Conservation (phyloP, 2,113 vertebrate genomes). For the Rousettus leschenaultii region DNA sequence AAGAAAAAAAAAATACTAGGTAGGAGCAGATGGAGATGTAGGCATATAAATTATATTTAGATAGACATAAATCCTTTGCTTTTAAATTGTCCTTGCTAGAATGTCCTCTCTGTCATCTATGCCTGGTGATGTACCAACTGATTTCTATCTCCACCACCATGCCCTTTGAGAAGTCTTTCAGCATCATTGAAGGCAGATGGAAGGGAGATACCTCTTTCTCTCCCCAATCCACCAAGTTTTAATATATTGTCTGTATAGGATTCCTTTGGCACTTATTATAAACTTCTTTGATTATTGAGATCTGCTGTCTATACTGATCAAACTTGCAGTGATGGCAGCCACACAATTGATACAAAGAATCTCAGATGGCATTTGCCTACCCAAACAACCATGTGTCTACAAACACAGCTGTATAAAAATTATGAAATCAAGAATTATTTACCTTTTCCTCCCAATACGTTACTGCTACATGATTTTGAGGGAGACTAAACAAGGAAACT, state of each 20-base stretch:
- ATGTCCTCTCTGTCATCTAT: neutral
- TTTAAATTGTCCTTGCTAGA: neutral
- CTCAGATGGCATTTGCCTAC: neutral
- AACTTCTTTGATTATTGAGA: neutral
- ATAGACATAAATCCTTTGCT: neutral
- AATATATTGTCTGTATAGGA: neutral
- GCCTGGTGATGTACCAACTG: neutral
- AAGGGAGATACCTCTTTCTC: neutral
- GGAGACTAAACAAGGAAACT: conserved; percentile 51
- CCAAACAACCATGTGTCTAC: neutral
- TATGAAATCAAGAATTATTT: conserved; percentile 46
- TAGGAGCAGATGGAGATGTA: neutral
- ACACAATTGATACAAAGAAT: neutral
- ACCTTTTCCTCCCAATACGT: conserved; percentile 34
- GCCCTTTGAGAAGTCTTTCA: neutral
- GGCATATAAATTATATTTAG: neutral
- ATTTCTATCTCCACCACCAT: neutral
- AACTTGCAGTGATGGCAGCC: neutral
- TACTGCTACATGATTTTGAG: neutral
- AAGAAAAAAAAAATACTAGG: neutral
- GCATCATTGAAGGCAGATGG: neutral
- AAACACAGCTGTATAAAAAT: conserved; percentile 67
- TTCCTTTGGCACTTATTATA: neutral
- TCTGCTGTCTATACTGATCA: neutral
- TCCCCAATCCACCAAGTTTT: neutral